Percentiles rank a stretch among this genome's conserved stretches.
These are phyloP conservation scores for Acromyrmex charruanus DNA, from an alignment of 1,140 invertebrate species.

Conservation along the genomic window DNA sequence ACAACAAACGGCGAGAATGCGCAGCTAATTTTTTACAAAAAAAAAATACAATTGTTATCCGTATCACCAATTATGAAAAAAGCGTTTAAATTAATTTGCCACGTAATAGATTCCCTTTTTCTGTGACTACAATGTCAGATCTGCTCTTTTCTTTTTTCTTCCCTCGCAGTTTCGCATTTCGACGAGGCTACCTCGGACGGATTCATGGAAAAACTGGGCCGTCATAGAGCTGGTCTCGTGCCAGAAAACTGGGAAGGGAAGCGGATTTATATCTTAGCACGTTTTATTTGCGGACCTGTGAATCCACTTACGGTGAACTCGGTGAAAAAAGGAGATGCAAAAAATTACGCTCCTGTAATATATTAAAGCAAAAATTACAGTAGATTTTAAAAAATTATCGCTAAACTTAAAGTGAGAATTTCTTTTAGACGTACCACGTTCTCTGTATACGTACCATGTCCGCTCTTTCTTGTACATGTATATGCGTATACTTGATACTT, in stretches of 20 bases:
- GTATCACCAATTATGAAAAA: background rate
- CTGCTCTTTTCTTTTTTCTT: background rate
- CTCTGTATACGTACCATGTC: no score
- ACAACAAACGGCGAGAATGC: background rate
- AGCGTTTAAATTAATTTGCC: constrained; percentile 40
- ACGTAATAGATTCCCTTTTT: constrained; percentile 30
- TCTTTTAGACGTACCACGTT: background rate
- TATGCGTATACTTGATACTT: background rate
- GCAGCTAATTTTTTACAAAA: background rate
- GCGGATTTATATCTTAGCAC: constrained; percentile 65
- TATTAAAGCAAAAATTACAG: constrained; percentile 44
- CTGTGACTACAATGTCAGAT: background rate
- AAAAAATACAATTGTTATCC: background rate
- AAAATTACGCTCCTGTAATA: constrained; percentile 17
- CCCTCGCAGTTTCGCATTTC: constrained; percentile 32
- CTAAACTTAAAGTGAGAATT: background rate
- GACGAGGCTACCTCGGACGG: constrained; percentile 30
- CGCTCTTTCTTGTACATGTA: no score
- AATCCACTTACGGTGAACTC: constrained; percentile 44
- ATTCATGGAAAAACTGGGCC: constrained; percentile 47
- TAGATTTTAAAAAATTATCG: constrained; percentile 19
- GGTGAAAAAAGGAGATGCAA: background rate
- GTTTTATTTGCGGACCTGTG: constrained; percentile 54
- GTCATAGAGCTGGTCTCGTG: constrained; percentile 55
- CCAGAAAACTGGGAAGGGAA: constrained; percentile 43